Conservation (phyloP, 2,113 vertebrate species). For the Labeo catla region DNA sequence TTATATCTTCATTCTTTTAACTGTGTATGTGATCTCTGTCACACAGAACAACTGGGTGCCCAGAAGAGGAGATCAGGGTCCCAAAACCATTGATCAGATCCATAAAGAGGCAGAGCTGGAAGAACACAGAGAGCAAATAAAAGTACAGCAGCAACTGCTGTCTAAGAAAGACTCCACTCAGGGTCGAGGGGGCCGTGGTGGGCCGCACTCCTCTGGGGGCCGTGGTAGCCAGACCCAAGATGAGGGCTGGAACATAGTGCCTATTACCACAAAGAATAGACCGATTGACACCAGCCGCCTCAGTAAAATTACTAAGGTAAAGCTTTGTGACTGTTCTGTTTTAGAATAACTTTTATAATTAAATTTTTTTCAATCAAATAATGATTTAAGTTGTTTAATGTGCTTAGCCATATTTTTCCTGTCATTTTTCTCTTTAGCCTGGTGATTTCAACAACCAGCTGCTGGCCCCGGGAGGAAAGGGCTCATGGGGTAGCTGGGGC, state of each 20-base stretch:
- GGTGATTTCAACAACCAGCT: slow-evolving; percentile 91
- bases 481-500: slow-evolving; percentile 90
- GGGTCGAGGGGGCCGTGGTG: slow-evolving; percentile 67
- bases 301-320: slow-evolving; percentile 95
- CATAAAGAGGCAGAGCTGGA: slow-evolving; percentile 97
- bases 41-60: slow-evolving; percentile 93
- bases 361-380: no score
- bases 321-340: background rate
- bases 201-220: slow-evolving; percentile 68
- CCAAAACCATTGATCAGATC: slow-evolving; percentile 98
- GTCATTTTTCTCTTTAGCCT: slow-evolving; percentile 73
- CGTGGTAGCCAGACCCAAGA: slow-evolving; percentile 81
- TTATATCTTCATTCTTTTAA: background rate
- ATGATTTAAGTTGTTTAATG: background rate
- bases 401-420: background rate
- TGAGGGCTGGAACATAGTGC: slow-evolving; percentile 96
- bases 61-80: slow-evolving; percentile 91
- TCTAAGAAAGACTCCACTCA: slow-evolving; percentile 81
- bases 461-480: slow-evolving; percentile 89
- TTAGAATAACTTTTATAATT: no score
- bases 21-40: background rate
- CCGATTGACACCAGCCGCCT: slow-evolving; percentile 90
- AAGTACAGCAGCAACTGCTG: slow-evolving; percentile 92
- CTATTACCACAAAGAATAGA: slow-evolving; percentile 90
- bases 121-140: slow-evolving; percentile 91